Percentiles rank a stretch among this genome's conserved stretches.
phyloP scores from a whole-genome alignment of 2,797 vertebrate species.

The Gymnoscopelus braueri region DNA sequence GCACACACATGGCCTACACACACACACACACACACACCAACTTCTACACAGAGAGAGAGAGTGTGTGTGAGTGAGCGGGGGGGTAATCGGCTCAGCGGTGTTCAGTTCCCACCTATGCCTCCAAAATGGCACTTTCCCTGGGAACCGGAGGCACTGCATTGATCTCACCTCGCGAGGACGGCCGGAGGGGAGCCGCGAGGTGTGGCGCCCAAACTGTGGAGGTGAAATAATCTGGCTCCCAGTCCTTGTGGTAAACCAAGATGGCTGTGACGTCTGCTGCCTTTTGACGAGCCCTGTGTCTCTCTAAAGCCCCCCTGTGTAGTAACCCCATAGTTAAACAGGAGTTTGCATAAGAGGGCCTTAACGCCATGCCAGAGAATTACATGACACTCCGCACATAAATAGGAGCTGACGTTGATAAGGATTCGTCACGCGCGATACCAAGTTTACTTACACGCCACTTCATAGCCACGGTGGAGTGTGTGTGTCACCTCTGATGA shows the following conservation, averaged over 20 bases:
- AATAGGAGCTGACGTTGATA: conserved; percentile 41
- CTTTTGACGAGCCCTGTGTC: conserved; percentile 55
- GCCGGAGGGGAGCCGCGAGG: conserved; percentile 53
- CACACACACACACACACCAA: conserved; percentile 13
- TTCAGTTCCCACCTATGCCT: conserved; percentile 53
- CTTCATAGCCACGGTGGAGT: conserved; percentile 9
- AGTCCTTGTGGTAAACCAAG: conserved; percentile 53
- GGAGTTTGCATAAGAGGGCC: conserved; percentile 46
- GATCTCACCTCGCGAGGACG: conserved; percentile 44
- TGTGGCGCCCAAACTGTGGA: conserved; percentile 52
- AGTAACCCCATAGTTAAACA: conserved; percentile 51
- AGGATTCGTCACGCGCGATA: conserved; percentile 22
- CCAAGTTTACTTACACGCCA: conserved; percentile 30
- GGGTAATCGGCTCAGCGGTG: conserved; percentile 55
- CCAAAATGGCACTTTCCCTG: conserved; percentile 51
- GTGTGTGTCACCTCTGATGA: conserved; percentile 18
- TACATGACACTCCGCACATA: conserved; percentile 40
- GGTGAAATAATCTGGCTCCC: conserved; percentile 62
- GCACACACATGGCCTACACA: conserved; percentile 12
- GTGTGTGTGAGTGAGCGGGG: neutral
- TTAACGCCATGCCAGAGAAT: conserved; percentile 36
- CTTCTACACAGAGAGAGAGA: conserved; percentile 3
- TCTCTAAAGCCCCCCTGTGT: conserved; percentile 41
- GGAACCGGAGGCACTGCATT: conserved; percentile 51
- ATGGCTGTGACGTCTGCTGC: conserved; percentile 55